phyloP scores from a whole-genome alignment of 2,113 vertebrate species.

The Hemiscyllium ocellatum region DNA sequence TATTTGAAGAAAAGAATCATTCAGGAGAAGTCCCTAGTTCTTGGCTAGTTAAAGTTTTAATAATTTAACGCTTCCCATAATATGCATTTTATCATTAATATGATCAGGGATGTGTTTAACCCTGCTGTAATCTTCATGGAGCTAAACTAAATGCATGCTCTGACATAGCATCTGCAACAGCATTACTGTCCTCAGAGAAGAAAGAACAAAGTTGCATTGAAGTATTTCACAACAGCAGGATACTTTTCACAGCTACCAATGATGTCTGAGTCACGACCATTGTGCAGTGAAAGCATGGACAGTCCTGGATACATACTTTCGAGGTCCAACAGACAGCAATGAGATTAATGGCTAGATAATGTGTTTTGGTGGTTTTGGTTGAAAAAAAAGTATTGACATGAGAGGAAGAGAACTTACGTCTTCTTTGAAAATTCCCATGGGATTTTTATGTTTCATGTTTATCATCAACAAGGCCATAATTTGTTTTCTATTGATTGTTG shows the following conservation, averaged over 20 bases:
- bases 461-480: neutral
- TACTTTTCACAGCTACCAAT: neutral
- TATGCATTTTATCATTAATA: constrained; percentile 9
- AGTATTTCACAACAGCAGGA: neutral
- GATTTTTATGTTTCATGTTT: neutral
- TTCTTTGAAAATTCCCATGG: neutral
- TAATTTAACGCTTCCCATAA: neutral
- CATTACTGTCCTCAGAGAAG: neutral
- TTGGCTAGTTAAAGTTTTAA: constrained; percentile 18
- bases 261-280: neutral
- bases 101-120: neutral
- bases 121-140: neutral
- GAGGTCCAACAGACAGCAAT: neutral
- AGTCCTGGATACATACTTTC: neutral
- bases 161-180: neutral
- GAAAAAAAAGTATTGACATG: neutral
- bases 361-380: neutral
- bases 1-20: neutral
- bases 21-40: constrained; percentile 16
- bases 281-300: neutral
- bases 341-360: neutral
- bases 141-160: neutral
- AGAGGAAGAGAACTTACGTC: neutral
- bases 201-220: neutral
- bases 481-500: neutral